Evolutionary conservation across 2,797 vertebrate genomes (phyloP), one percentile per base, ranked within the genome.

Genomic region (Bradypus variegatus): DNA sequence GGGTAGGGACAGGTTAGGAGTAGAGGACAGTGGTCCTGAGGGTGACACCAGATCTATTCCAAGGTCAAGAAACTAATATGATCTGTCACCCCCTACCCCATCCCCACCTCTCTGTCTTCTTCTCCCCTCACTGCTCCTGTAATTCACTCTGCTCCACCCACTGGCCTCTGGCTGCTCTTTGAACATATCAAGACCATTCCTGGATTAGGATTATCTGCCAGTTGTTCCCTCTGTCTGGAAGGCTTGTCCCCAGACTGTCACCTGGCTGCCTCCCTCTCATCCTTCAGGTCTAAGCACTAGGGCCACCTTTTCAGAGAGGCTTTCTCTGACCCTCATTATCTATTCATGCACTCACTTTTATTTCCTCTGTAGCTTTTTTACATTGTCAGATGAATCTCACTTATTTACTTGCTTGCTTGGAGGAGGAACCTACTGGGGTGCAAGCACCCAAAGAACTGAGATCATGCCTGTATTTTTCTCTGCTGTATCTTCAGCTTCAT

Each of bases 141-240:
- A 55, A 3, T 48, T 85, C 64, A 15, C 62, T 36, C 7, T 4
- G 27, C 67, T 84, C 41, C 55, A 31, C 79, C 85, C 78, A 15
- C 60, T 1, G 11, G 38, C 64, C 83, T 78, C 55, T 53, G 72
- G 93, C 70, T 85, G 89, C 88, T 95, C 48, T 92, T 78, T 72
- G 64, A 85, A 77, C 83, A 81, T 53, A 78, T 83, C 78, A 91
- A 88, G 91, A 81, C 95, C 94, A 84, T 70, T 72, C 38, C 14
- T 72, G 31, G 91, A 64, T 86, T n/a, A 29, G 33, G 94, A 64
- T 50, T 88, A 55, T 25, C 53, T 3, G 50, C 90, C 83, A 60
- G 67, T 70, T 77, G 70, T 48, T 89, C 53, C 31, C 38, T 79
- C 83, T 78, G 5, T 84, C 83, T 80, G 62, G 83, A 89, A 86